Percentiles rank a stretch among this genome's conserved stretches.
These are phyloP conservation scores for Phanerotoma sp. DNA, from an alignment of 2,888 invertebrate genomes.

Conservation along the genomic window DNA sequence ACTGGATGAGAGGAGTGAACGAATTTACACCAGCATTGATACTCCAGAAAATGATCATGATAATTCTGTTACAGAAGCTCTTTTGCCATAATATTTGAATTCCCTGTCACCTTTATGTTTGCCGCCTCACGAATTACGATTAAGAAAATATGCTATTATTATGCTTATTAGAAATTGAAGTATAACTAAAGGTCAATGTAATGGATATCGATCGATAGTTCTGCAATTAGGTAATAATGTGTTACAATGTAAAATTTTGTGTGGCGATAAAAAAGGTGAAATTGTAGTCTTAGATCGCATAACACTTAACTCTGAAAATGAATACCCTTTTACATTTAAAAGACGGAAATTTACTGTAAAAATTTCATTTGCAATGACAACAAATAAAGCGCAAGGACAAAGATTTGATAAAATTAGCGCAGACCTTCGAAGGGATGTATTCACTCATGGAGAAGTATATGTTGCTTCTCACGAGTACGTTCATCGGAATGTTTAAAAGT, in stretches of 20 bases:
- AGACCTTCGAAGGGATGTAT: too few species aligned
- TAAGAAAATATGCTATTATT: too few species aligned
- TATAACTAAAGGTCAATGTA: background rate
- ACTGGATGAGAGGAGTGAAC: constrained; percentile 22
- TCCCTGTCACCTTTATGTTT: too few species aligned
- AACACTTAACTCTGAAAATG: background rate
- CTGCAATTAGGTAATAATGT: constrained; percentile 17
- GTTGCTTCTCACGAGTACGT: constrained; percentile 27
- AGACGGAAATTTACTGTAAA: too few species aligned
- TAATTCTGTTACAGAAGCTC: background rate
- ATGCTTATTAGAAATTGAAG: constrained; percentile 2
- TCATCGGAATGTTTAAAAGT: too few species aligned
- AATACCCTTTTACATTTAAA: constrained; percentile 3
- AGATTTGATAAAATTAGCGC: constrained; percentile 27
- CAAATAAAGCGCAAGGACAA: constrained; percentile 32
- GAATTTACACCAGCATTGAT: too few species aligned
- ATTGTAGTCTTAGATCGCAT: background rate
- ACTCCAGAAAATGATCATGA: constrained; percentile 5
- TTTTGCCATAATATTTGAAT: background rate
- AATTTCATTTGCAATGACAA: too few species aligned
- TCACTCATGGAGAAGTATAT: constrained; percentile 32
- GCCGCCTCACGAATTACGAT: too few species aligned
- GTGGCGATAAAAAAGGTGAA: background rate
- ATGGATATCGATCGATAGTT: constrained; percentile 24
- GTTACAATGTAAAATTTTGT: constrained; percentile 29